These are phyloP conservation scores for Microtus montanus DNA, from an alignment of 2,113 vertebrate species.

Conservation along the genomic window DNA sequence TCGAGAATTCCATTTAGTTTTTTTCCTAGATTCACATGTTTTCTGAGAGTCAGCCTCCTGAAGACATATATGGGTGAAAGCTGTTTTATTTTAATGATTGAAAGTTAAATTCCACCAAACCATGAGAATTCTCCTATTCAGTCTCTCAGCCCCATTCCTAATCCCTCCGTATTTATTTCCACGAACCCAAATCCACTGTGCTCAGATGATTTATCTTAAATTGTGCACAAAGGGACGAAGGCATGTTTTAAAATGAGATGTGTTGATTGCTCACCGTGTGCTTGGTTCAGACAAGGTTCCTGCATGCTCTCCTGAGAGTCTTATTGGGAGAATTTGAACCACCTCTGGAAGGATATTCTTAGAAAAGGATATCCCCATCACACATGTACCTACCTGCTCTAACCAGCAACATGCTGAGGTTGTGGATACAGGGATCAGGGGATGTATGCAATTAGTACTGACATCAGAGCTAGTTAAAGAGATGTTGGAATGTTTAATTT, in stretches of 20 bases:
- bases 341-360: not conserved
- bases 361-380: not conserved
- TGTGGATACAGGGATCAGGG: not conserved
- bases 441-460: not conserved
- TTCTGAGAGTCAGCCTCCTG: not conserved
- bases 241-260: not conserved
- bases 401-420: not conserved
- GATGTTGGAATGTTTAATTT: not conserved
- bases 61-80: not conserved
- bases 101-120: not conserved
- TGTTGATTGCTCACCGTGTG: not conserved
- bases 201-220: not conserved
- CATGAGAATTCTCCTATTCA: not conserved
- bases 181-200: not conserved
- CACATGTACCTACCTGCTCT: not conserved
- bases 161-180: not conserved
- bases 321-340: not conserved
- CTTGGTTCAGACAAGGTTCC: not conserved
- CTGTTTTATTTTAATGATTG: not conserved
- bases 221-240: not conserved
- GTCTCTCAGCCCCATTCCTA: not conserved
- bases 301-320: not conserved
- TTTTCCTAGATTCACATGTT: not conserved
- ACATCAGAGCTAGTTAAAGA: slow-evolving; percentile 7
- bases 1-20: not conserved